Percentiles rank a stretch among this genome's conserved stretches.
phyloP scores from a whole-genome alignment of 2,888 invertebrate genomes.

The Globia sparganii region DNA sequence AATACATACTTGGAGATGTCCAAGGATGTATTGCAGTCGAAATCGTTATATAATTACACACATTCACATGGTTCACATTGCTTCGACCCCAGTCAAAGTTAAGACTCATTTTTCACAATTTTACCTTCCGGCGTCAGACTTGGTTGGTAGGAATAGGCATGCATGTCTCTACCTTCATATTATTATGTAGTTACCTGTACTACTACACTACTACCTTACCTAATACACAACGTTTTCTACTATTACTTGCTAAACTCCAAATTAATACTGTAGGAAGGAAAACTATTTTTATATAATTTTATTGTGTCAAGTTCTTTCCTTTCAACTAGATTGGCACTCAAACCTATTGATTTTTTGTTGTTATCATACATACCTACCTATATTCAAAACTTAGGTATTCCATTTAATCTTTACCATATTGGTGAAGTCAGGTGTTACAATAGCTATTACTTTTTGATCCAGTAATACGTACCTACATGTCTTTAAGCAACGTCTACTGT shows the following conservation, averaged over 20 bases:
- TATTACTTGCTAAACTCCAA: not conserved
- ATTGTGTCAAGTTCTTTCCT: conserved; percentile 11
- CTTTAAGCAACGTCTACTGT: not conserved
- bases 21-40: too few species aligned
- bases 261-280: not conserved
- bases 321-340: not conserved
- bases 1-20: not conserved
- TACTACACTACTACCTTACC: too few species aligned
- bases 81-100: not conserved
- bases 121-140: not conserved
- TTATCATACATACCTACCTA: conserved; percentile 7
- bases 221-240: not conserved
- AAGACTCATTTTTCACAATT: not conserved
- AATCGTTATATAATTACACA: too few species aligned
- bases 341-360: not conserved
- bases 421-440: not conserved
- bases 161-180: not conserved
- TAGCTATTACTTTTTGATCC: conserved; percentile 1
- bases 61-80: not conserved
- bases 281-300: too few species aligned
- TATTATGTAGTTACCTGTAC: not conserved
- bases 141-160: not conserved
- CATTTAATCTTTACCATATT: not conserved
- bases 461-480: not conserved
- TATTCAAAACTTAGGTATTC: not conserved